These are phyloP conservation scores for Acridotheres tristis DNA, from an alignment of 2,797 vertebrate genomes.

Conservation along the genomic window DNA sequence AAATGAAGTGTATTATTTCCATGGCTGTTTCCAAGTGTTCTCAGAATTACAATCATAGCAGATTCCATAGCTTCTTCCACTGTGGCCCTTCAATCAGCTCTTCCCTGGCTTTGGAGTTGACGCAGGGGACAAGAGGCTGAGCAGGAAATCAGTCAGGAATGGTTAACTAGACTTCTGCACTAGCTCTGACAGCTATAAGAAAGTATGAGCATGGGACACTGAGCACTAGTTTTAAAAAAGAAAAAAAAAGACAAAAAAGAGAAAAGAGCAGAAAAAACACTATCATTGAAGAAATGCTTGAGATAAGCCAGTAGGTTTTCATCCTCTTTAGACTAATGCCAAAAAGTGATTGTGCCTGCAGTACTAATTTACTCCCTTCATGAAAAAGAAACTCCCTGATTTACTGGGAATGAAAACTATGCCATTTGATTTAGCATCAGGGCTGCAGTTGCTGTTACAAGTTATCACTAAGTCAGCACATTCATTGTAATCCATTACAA, in stretches of 20 bases:
- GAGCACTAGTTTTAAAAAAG: background rate
- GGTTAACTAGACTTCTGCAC: background rate
- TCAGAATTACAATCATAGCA: background rate
- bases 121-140: background rate
- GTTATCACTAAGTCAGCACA: background rate
- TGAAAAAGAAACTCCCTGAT: background rate
- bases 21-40: background rate
- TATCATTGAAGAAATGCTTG: background rate
- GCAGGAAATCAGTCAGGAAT: background rate
- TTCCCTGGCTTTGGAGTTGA: background rate
- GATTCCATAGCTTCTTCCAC: background rate
- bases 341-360: background rate
- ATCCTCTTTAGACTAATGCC: background rate
- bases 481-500: background rate
- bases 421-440: background rate
- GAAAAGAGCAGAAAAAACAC: background rate
- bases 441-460: background rate
- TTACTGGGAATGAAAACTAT: background rate
- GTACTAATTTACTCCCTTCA: background rate
- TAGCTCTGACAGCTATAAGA: background rate
- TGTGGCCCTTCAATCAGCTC: background rate
- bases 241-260: background rate
- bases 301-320: background rate
- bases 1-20: background rate
- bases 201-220: accelerated